A percentile compares a stretch with the other conserved stretches of the same genome.
Conservation (phyloP, 2,797 vertebrate species). For the Pyrocephalus nanus region DNA sequence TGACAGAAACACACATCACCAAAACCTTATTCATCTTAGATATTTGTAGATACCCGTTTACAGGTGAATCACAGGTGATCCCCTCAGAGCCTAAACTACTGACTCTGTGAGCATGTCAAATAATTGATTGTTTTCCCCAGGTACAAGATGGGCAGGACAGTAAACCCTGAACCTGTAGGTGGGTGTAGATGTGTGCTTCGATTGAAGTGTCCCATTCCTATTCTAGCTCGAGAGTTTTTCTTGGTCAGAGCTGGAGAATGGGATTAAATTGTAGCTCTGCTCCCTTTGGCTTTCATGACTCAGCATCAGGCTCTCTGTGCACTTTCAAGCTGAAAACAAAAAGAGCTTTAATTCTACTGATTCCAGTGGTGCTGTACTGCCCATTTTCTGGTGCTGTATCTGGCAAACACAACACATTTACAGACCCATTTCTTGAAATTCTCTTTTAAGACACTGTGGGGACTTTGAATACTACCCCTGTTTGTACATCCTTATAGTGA, state of each 20-base stretch:
- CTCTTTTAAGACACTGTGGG: fast-evolving
- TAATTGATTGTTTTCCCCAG: not conserved
- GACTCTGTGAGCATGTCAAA: not conserved
- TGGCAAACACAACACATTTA: not conserved
- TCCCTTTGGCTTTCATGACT: constrained; percentile 1
- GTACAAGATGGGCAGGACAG: not conserved
- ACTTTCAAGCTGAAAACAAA: not conserved
- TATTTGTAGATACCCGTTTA: not conserved
- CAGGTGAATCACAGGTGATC: not conserved
- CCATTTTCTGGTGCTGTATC: not conserved
- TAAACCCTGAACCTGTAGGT: not conserved
- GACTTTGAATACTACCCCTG: not conserved
- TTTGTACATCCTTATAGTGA: not conserved
- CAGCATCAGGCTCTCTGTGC: not conserved
- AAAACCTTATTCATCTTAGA: not conserved
- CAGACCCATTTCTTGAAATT: not conserved
- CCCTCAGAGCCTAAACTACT: not conserved
- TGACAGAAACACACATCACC: not conserved
- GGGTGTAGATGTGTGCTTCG: fast-evolving
- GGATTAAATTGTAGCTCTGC: not conserved
- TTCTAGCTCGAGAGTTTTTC: not conserved
- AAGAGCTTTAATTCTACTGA: not conserved
- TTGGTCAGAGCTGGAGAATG: not conserved
- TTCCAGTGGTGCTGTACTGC: not conserved
- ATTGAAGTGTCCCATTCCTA: not conserved